Percentiles rank a stretch among this genome's conserved stretches.
Conservation (phyloP, 2,113 vertebrate species). For the Oxyura jamaicensis region DNA sequence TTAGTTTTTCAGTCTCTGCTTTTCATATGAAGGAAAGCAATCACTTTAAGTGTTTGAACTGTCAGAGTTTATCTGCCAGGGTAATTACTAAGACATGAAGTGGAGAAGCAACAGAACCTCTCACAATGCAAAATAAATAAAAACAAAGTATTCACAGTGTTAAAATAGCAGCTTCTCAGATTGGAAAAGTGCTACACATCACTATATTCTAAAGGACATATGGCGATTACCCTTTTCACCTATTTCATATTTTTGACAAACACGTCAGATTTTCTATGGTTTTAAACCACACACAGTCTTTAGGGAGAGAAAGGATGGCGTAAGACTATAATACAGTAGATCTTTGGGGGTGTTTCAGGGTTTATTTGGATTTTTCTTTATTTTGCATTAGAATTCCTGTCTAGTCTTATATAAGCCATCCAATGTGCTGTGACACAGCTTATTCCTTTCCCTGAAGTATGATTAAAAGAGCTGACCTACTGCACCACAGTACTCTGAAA, state of each 20-base stretch:
- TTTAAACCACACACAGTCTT: background rate
- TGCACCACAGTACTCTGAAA: background rate
- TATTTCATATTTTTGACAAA: background rate
- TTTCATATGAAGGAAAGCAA: background rate
- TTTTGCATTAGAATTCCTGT: background rate
- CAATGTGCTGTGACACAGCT: background rate
- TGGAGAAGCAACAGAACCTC: background rate
- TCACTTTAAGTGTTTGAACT: background rate
- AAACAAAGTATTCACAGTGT: background rate
- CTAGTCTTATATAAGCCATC: background rate
- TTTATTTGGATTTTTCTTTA: background rate
- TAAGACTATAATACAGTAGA: background rate
- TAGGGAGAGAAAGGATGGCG: background rate
- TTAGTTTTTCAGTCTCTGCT: background rate
- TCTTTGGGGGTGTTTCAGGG: background rate
- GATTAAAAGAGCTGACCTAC: background rate
- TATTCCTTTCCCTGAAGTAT: background rate
- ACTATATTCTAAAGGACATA: background rate
- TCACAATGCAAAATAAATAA: background rate
- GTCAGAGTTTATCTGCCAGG: background rate
- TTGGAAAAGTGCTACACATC: background rate
- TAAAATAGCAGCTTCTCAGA: background rate
- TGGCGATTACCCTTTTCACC: background rate
- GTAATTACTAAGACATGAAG: background rate
- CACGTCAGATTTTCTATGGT: background rate